phyloP scores from a whole-genome alignment of 2,797 vertebrate species.

The Capromys pilorides region DNA sequence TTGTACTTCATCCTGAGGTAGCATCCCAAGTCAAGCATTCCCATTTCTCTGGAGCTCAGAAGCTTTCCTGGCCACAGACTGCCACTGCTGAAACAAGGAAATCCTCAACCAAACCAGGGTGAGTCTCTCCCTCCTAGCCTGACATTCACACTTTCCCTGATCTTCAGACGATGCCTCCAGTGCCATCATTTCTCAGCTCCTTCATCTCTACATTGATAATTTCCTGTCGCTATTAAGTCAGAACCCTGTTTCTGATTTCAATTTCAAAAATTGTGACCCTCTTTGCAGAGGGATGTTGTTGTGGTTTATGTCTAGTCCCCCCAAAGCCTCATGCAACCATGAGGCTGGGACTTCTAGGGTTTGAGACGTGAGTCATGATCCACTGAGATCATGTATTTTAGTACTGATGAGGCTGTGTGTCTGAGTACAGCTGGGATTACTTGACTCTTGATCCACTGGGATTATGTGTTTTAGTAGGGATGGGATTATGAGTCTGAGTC shows the following conservation, averaged over 20 bases:
- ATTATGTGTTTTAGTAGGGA: too few species aligned
- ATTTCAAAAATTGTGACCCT: neutral
- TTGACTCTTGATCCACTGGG: too few species aligned
- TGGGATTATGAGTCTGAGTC: too few species aligned
- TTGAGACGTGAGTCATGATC: too few species aligned
- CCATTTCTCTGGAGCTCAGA: neutral
- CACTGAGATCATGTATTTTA: too few species aligned
- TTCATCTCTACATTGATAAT: neutral
- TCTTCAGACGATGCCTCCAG: neutral
- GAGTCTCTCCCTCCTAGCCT: neutral
- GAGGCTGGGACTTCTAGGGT: too few species aligned
- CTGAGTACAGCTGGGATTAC: too few species aligned
- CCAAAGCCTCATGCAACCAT: too few species aligned
- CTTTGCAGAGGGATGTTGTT: too few species aligned
- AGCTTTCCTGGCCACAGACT: neutral
- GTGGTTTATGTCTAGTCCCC: too few species aligned
- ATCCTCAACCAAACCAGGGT: neutral
- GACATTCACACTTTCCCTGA: neutral
- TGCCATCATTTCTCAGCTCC: neutral
- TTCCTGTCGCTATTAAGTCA: neutral
- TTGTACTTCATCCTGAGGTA: neutral
- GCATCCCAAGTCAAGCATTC: neutral
- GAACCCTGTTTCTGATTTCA: too few species aligned
- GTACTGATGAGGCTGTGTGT: too few species aligned
- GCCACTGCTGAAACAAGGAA: neutral